These are phyloP conservation scores for Ectropis crepuscularia DNA, from an alignment of 2,888 invertebrate species.

Conservation along the genomic window DNA sequence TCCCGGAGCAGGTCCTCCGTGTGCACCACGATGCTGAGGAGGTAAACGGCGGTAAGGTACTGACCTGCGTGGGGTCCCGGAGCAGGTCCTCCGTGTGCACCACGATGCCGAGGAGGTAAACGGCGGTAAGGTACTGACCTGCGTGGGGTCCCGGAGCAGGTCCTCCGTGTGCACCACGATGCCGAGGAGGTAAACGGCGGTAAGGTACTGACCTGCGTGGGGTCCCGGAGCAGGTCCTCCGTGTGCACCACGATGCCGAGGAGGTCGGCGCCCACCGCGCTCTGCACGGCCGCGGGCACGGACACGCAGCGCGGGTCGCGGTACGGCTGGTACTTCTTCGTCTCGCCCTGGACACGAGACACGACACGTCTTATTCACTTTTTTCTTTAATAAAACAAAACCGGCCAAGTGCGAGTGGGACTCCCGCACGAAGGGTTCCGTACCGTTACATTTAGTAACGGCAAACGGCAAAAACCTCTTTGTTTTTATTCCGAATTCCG, in stretches of 20 bases:
- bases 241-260: slow-evolving; percentile 97
- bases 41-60: slow-evolving; percentile 88
- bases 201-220: slow-evolving; percentile 86
- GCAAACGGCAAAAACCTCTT: too few species aligned
- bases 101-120: slow-evolving; percentile 94
- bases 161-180: too few species aligned
- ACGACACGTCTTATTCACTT: not conserved
- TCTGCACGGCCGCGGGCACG: slow-evolving; percentile 92
- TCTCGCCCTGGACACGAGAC: slow-evolving; percentile 58
- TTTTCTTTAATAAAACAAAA: not conserved
- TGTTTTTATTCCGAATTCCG: too few species aligned
- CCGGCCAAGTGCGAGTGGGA: too few species aligned
- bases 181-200: too few species aligned
- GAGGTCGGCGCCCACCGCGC: slow-evolving; percentile 92
- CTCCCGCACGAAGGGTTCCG: too few species aligned
- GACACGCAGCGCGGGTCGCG: slow-evolving; percentile 93
- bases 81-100: slow-evolving; percentile 97
- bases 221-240: slow-evolving; percentile 94
- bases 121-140: too few species aligned
- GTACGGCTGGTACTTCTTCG: slow-evolving; percentile 89
- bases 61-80: slow-evolving; percentile 91
- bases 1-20: slow-evolving; percentile 96
- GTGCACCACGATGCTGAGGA: slow-evolving; percentile 96
- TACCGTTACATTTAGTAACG: too few species aligned
- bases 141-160: too few species aligned